Evolutionary conservation across 1,140 invertebrate species (phyloP), one percentile per base, ranked within the genome.

Genomic region (Rhopalosiphum padi): DNA sequence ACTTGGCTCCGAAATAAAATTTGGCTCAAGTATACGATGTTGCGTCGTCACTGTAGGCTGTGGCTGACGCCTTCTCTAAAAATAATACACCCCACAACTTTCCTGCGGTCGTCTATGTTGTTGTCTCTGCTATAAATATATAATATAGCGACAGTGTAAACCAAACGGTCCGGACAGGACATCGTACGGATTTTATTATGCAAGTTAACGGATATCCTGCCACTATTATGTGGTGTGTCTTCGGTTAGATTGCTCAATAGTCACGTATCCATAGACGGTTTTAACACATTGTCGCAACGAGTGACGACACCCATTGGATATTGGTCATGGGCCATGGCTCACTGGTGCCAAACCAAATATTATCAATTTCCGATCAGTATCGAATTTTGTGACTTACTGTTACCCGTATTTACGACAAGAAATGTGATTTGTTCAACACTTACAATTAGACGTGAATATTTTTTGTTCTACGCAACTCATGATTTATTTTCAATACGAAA

Each of bases 1-100:
- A 90, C 88, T 90, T 60, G 51, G 88, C 88, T 90, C 23, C 88
- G 53, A 90, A 90, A 41, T 90, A 90, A 90, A 90, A 53, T 90
- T 90, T 90, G 88, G 88, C 88, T 90, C 88, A 35, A 90, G 22
- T 60, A 53, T 35, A n/a, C 46, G 87, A 35, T 37, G 46, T 48
- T 53, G 35, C 87, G 87, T 15, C 85, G 85, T 87, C 15, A 15
- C 43, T 87, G 23, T 43, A 43, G 11, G 23, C 85, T 30, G 41
- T 46, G 85, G 85, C 25, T 41, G 48, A 53, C 87, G 35, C n/a
- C 48, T 55, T 55, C 35, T 90, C 88, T 90, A 90, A 90, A 90
- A 90, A 90, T 90, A 90, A 55, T 25, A 55, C 6, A 53, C 88
- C 88, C 88, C 86, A 18, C 46, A 30, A 88, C 46, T 35, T 9